Percentiles rank a stretch among this genome's conserved stretches.
Conservation (phyloP, 2,113 vertebrate genomes). For the Tinamus guttatus region DNA sequence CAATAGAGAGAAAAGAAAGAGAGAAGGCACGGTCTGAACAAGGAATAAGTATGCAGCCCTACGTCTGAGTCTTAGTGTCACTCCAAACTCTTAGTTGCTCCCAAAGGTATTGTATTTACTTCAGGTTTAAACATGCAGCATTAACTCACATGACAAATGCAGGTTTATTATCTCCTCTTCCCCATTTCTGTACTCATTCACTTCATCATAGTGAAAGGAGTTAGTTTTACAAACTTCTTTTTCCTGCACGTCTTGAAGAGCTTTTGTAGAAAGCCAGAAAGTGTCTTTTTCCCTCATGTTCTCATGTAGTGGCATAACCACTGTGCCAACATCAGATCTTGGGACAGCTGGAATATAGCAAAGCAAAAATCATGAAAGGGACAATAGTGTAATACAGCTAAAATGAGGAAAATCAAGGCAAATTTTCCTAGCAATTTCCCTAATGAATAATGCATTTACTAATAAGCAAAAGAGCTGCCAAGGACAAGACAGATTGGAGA, state of each 20-base stretch:
- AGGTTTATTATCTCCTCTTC: background rate
- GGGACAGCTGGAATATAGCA: background rate
- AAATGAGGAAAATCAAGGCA: slow-evolving; percentile 33
- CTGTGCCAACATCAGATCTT: background rate
- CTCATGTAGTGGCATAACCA: background rate
- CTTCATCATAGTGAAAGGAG: rapidly evolving
- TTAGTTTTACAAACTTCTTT: background rate
- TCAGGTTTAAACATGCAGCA: background rate
- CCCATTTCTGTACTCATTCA: background rate
- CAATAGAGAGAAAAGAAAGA: background rate
- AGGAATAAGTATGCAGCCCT: background rate
- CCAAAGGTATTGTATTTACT: background rate
- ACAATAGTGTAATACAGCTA: background rate
- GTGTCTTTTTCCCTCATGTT: background rate
- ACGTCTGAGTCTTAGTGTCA: background rate
- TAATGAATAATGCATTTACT: slow-evolving; percentile 64
- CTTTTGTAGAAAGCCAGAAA: background rate
- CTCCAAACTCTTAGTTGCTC: background rate
- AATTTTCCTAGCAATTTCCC: slow-evolving; percentile 40
- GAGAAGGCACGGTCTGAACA: background rate
- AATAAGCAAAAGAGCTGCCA: slow-evolving; percentile 69
- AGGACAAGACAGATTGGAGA: slow-evolving; percentile 65
- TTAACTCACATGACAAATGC: background rate
- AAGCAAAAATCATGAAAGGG: background rate
- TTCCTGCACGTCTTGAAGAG: background rate